Percentiles rank a stretch among this genome's conserved stretches.
Evolutionary conservation across 2,797 vertebrate species (phyloP).

Genomic region (Triplophysa yarkandensis): DNA sequence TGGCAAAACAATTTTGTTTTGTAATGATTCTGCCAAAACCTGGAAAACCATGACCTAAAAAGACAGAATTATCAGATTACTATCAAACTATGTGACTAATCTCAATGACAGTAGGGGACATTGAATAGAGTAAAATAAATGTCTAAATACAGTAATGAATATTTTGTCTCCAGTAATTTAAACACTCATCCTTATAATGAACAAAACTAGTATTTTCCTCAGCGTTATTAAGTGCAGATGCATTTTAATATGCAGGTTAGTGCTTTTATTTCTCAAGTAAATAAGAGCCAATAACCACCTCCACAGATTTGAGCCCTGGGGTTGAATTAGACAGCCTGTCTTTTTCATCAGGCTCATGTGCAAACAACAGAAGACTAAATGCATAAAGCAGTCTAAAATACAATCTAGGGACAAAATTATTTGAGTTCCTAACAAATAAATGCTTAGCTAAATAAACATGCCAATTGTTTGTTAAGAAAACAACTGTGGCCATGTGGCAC

Average conservation of each 20-base stretch:
- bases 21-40: no score
- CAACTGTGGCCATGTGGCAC: not conserved
- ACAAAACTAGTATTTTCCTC: not conserved
- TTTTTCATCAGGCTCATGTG: not conserved
- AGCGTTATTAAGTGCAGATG: conserved; percentile 9
- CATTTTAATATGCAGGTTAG: conserved; percentile 34
- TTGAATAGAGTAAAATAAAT: conserved; percentile 35
- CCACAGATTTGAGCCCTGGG: conserved; percentile 18
- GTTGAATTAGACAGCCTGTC: conserved; percentile 21
- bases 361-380: not conserved
- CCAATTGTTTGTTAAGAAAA: not conserved
- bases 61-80: no score
- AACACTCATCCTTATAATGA: not conserved
- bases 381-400: not conserved
- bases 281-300: conserved; percentile 22
- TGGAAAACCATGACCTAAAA: no score
- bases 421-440: not conserved
- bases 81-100: conserved; percentile 29
- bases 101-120: conserved; percentile 24
- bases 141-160: not conserved
- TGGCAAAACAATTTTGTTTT: no score
- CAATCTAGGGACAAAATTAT: not conserved
- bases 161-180: conserved; percentile 9
- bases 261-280: not conserved
- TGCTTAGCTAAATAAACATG: not conserved